Percentiles rank a stretch among this genome's conserved stretches.
Conservation (phyloP, 1,140 invertebrate genomes). For the Pemphigus obesinymphae region DNA sequence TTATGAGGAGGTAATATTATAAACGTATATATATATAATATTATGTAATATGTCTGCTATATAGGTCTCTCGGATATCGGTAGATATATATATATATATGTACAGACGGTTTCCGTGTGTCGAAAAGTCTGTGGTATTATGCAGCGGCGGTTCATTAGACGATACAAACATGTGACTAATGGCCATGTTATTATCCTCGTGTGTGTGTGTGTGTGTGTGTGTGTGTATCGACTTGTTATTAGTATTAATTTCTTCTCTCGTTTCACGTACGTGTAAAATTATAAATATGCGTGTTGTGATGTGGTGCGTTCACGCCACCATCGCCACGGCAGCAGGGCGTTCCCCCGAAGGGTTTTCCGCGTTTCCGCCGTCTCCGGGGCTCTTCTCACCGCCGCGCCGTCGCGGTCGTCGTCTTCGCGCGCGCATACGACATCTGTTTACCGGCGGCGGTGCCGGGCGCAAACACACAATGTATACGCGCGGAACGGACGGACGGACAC, state of each 20-base stretch:
- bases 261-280: neutral
- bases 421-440: constrained; percentile 5
- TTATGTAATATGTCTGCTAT: too few relatives aligned
- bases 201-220: neutral
- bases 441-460: neutral
- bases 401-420: neutral
- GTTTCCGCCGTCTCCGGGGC: neutral
- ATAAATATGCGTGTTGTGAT: neutral
- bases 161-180: constrained; percentile 30
- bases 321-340: neutral
- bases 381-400: neutral
- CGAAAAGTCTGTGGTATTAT: neutral
- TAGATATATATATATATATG: neutral
- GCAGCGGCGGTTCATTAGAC: neutral
- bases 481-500: neutral
- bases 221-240: neutral
- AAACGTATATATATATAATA: neutral
- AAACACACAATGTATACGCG: neutral
- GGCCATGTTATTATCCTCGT: neutral
- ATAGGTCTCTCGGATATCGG: too few relatives aligned
- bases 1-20: neutral
- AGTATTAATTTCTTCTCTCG: neutral
- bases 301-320: neutral
- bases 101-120: neutral
- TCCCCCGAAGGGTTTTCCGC: constrained; percentile 7